Evolutionary conservation across 2,113 vertebrate species (phyloP).

Genomic region (Diadophis punctatus): DNA sequence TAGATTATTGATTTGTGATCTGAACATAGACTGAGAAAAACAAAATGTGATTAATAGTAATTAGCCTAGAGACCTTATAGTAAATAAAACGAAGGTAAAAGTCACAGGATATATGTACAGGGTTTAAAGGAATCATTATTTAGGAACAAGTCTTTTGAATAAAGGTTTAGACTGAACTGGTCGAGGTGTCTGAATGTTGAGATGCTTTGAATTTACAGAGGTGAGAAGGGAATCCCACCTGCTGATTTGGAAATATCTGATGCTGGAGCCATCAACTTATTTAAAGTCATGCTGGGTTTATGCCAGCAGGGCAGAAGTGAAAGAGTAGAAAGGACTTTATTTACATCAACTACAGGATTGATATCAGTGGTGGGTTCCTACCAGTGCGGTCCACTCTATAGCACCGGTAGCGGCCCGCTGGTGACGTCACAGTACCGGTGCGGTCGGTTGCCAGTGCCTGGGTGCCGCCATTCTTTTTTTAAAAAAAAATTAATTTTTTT

Average conservation of each 20-base stretch:
- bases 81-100: neutral
- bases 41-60: neutral
- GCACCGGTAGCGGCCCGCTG: too few relatives aligned
- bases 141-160: neutral
- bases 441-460: too few relatives aligned
- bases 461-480: too few relatives aligned
- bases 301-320: neutral
- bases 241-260: neutral
- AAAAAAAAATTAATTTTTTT: too few relatives aligned
- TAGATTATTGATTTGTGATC: neutral
- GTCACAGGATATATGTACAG: neutral
- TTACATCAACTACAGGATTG: neutral
- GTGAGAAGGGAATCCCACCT: neutral
- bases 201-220: neutral
- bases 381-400: too few relatives aligned
- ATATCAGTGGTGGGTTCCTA: too few relatives aligned
- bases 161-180: neutral
- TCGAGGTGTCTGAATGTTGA: neutral
- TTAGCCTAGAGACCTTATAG: neutral
- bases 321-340: neutral
- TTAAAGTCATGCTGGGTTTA: neutral
- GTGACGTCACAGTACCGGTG: too few relatives aligned
- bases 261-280: neutral
- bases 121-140: neutral
- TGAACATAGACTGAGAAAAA: neutral